Evolutionary conservation across 2,797 vertebrate species (phyloP), one percentile per base, ranked within the genome.

Genomic region (Galago senegalensis): DNA sequence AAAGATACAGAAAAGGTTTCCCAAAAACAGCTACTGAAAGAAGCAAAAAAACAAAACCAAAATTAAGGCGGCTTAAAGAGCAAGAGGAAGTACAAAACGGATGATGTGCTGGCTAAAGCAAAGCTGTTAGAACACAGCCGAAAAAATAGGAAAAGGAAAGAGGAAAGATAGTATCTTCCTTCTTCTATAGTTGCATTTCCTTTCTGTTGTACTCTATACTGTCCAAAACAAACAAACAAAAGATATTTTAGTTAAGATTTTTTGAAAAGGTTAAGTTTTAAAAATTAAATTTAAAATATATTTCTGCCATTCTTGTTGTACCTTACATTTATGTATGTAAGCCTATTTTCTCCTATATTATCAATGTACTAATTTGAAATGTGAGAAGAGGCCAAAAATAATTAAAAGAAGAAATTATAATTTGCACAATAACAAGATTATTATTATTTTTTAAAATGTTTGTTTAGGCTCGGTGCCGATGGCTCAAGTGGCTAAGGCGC

Each of bases 381-480:
- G n/a, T 43, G 4, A 79, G 46, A 40, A 85, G 56, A 73, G n/a
- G 0, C 43, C 23, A 82, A 77, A 77, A 91, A 72, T 65, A 84
- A 65, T 63, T 37, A 84, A 91, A 87, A 91, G 34, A 67, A 95
- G 72, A 90, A 87, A 85, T 29, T 29, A 3, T 29, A 69, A 80
- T 76, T 81, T 77, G 85, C 72, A 82, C 27, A 83, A 11, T 9
- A 53, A 40, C 40, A 40, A 40, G 40, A 40, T 40, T 40, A 40
- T 40, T 40, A 40, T 40, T 40, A 40, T 40, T 40, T 40, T 40
- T 40, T 40, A 40, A 40, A 7, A 40, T 40, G 40, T 40, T 40
- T 40, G 40, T 40, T 40, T 40, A 40, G 40, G 40, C 40, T 40
- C 6, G 5, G 40, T 6, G 5, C 40, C 40, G 5, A 7, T 40